A percentile compares a stretch with the other conserved stretches of the same genome.
phyloP scores from a whole-genome alignment of 2,113 vertebrate species.

The Arizona elegans region DNA sequence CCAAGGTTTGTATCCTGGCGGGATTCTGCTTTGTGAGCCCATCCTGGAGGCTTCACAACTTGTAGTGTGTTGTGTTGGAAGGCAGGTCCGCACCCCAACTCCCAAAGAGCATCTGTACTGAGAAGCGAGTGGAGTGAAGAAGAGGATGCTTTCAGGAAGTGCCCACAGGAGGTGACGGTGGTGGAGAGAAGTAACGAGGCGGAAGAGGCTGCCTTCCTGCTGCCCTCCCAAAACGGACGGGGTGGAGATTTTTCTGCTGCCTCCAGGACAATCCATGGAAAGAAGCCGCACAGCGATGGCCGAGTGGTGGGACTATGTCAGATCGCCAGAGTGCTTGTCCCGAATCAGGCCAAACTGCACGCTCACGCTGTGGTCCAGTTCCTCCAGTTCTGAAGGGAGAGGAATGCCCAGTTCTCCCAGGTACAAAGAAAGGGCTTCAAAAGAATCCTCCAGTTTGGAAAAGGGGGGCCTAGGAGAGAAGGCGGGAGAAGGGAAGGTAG shows the following conservation, averaged over 20 bases:
- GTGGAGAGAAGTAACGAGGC: slow-evolving; percentile 45
- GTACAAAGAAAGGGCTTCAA: slow-evolving; percentile 86
- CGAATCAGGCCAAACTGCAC: slow-evolving; percentile 71
- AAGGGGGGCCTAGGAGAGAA: slow-evolving; percentile 80
- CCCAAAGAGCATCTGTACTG: slow-evolving; percentile 54
- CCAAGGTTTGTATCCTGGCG: slow-evolving; percentile 26
- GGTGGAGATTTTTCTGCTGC: slow-evolving; percentile 13
- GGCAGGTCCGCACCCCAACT: slow-evolving; percentile 47
- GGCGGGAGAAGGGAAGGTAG: not conserved
- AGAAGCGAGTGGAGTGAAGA: slow-evolving; percentile 52
- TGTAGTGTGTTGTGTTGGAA: slow-evolving; percentile 59
- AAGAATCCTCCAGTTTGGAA: slow-evolving; percentile 92
- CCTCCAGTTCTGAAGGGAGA: slow-evolving; percentile 88
- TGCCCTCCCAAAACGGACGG: slow-evolving; percentile 39
- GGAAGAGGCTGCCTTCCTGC: slow-evolving; percentile 36
- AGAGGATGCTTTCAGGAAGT: slow-evolving; percentile 49
- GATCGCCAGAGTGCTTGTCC: slow-evolving; percentile 60
- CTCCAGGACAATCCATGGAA: not conserved
- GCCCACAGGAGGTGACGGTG: slow-evolving; percentile 30
- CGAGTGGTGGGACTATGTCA: slow-evolving; percentile 38
- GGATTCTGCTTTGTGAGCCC: not conserved
- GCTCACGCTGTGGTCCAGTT: slow-evolving; percentile 82
- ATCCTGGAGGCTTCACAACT: slow-evolving; percentile 67
- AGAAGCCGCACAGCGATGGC: not conserved
- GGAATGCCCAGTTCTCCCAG: slow-evolving; percentile 90